Conservation (phyloP, 53 echinoderm and acorn worm genomes). For the Temnopleurus reevesii region DNA sequence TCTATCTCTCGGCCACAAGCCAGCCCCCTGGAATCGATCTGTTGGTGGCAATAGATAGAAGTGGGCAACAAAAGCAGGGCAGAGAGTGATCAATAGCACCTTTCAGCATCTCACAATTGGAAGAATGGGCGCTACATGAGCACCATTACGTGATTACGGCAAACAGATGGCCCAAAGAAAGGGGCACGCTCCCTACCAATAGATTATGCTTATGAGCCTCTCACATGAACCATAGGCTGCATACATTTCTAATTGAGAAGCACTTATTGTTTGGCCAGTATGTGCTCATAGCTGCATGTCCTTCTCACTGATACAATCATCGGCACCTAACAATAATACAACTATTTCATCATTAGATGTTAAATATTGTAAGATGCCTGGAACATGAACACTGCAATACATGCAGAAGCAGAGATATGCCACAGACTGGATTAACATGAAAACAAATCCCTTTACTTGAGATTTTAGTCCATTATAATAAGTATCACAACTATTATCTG, state of each 20-base stretch:
- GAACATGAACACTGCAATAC: not conserved
- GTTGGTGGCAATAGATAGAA: slow-evolving; percentile 34
- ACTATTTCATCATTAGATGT: not conserved
- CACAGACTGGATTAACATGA: too few species aligned
- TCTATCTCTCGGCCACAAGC: slow-evolving; percentile 37
- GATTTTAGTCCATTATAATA: too few species aligned
- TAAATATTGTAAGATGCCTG: not conserved
- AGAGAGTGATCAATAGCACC: slow-evolving; percentile 41
- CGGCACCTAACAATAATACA: not conserved
- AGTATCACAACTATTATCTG: too few species aligned
- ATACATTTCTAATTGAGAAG: slow-evolving; percentile 19
- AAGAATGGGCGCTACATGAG: slow-evolving; percentile 38
- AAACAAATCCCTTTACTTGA: too few species aligned
- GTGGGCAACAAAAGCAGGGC: slow-evolving; percentile 44
- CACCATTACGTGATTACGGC: slow-evolving; percentile 55
- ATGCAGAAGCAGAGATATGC: too few species aligned
- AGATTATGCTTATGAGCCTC: slow-evolving; percentile 56
- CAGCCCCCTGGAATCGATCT: slow-evolving; percentile 46
- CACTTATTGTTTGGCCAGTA: not conserved
- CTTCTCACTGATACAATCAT: slow-evolving; percentile 16
- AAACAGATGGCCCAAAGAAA: slow-evolving; percentile 56
- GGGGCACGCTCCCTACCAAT: slow-evolving; percentile 42
- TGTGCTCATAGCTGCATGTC: slow-evolving; percentile 12
- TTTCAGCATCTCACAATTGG: slow-evolving; percentile 47
- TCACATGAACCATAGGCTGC: not conserved